phyloP scores from a whole-genome alignment of 2,113 vertebrate species.

The Psittacula cyanocephala region DNA sequence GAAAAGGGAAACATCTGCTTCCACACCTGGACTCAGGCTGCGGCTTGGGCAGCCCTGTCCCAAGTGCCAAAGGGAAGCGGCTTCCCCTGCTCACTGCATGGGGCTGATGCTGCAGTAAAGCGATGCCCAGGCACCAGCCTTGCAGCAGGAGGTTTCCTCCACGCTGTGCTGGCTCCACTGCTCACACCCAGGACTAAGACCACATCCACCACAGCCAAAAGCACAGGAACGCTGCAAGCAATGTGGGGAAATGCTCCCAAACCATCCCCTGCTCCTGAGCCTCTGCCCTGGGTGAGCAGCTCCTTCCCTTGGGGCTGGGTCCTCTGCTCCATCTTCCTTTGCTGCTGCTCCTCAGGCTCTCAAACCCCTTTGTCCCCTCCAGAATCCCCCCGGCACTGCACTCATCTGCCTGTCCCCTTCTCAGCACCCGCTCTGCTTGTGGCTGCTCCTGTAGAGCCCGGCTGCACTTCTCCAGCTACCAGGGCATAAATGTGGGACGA shows the following conservation, averaged over 20 bases:
- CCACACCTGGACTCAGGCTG: not conserved
- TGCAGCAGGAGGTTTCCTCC: not conserved
- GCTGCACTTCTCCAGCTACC: not conserved
- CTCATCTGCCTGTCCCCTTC: not conserved
- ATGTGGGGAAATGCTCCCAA: not conserved
- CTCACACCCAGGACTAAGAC: not conserved
- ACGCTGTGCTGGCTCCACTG: accelerated
- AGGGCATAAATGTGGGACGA: conserved; percentile 24
- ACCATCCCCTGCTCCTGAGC: not conserved
- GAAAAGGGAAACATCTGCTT: not conserved
- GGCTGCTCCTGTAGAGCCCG: not conserved
- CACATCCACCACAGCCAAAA: not conserved
- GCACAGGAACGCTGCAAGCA: not conserved
- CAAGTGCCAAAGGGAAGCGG: not conserved
- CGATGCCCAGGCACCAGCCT: not conserved
- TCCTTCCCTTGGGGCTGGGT: not conserved
- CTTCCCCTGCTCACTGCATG: accelerated
- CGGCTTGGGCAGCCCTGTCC: not conserved
- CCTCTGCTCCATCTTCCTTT: not conserved
- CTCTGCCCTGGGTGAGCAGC: not conserved
- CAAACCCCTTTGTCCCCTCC: not conserved
- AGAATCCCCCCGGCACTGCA: not conserved
- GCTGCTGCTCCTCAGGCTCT: not conserved
- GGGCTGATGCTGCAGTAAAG: not conserved
- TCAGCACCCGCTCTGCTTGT: accelerated